phyloP scores from a whole-genome alignment of 1,140 invertebrate genomes.

The Bombus vancouverensis region DNA sequence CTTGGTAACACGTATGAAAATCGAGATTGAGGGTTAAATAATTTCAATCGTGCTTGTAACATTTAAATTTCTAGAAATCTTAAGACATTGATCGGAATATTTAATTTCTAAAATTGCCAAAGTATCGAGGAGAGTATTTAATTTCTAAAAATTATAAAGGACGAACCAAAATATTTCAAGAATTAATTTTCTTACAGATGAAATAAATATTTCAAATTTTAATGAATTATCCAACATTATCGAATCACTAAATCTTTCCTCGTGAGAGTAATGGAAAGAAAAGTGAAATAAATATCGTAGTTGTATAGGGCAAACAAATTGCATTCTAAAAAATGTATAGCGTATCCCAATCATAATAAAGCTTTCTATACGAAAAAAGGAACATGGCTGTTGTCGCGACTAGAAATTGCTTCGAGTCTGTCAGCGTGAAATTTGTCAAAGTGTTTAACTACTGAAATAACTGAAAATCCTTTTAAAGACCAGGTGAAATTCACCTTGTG shows the following conservation, averaged over 20 bases:
- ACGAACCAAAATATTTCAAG: background rate
- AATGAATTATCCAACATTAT: background rate
- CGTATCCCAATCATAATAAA: background rate
- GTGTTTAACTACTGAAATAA: background rate
- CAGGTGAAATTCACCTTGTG: background rate
- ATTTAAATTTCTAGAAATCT: background rate
- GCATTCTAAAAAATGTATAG: background rate
- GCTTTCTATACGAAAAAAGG: background rate
- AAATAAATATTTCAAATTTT: background rate
- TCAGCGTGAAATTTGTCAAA: background rate
- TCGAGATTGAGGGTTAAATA: background rate
- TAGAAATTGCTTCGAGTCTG: background rate
- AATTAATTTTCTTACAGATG: background rate
- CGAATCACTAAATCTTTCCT: background rate
- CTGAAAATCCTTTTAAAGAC: background rate
- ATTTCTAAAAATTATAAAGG: background rate
- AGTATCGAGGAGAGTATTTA: background rate
- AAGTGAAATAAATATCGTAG: background rate
- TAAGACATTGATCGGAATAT: background rate
- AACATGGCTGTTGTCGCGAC: background rate
- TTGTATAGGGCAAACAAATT: background rate
- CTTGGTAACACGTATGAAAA: background rate
- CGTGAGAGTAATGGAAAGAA: background rate
- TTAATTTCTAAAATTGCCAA: background rate
- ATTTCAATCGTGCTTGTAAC: background rate